phyloP scores from a whole-genome alignment of 2,113 vertebrate genomes.

The Malurus alboscapulatus region DNA sequence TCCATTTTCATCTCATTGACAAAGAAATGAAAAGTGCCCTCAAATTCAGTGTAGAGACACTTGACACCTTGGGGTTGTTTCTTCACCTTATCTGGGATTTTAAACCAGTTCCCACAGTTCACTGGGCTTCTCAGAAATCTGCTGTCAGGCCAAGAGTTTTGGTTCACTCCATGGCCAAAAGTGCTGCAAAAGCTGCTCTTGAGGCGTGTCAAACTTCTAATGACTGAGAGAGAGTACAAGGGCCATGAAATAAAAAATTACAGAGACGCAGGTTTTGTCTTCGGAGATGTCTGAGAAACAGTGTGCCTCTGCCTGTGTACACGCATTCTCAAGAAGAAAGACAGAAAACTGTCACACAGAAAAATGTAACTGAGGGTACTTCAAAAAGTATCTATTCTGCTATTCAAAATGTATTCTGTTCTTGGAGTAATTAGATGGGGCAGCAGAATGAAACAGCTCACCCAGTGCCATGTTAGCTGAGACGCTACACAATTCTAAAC shows the following conservation, averaged over 20 bases:
- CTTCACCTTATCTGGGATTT: not conserved
- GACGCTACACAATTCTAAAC: not conserved
- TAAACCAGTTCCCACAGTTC: not conserved
- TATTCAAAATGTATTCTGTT: not conserved
- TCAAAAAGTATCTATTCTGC: not conserved
- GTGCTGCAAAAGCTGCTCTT: not conserved
- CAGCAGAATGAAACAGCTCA: not conserved
- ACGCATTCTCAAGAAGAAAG: not conserved
- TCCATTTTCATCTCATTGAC: not conserved
- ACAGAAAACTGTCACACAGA: not conserved
- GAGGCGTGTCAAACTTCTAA: not conserved
- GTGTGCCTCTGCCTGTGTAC: accelerated
- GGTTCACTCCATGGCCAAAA: not conserved
- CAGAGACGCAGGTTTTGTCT: not conserved
- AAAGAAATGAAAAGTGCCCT: not conserved
- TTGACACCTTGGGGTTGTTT: not conserved
- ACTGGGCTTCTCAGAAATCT: not conserved
- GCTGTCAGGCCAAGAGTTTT: not conserved
- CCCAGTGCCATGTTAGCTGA: not conserved
- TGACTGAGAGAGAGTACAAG: not conserved
- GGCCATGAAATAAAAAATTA: not conserved
- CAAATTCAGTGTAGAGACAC: not conserved
- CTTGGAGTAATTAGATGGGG: not conserved
- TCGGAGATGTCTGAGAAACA: not conserved
- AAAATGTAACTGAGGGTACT: not conserved